Base-by-base conservation (phyloP, 1,140 invertebrate genomes). In the Diprion similis region DNA sequence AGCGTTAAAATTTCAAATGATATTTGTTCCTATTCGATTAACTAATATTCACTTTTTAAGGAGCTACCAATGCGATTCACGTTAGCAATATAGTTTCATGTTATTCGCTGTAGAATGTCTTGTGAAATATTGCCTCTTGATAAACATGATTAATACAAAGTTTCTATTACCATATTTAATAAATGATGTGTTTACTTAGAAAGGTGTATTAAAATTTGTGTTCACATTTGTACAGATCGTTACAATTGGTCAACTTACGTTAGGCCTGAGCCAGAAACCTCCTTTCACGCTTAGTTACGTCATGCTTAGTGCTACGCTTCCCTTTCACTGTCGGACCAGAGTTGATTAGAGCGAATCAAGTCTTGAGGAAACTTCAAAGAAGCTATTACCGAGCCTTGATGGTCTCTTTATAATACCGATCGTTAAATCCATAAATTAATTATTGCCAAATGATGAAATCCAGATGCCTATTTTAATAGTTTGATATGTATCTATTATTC, bases 181-280 rank as follows among this genome's bases (percentile, higher is more conserved):
- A 37, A 37, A 37, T 37, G 24, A 37, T 37, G 24, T 37, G 24
- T 37, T 37, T 37, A 37, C 24, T 37, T 37, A 4, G 8, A 59
- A 59, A 59, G n/a, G 51, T 59, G 51, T 59, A 59, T 59, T 59
- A 59, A 59, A 59, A 59, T 59, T 59, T 59, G 51, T 59, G 51
- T 59, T 59, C 51, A 59, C 51, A 59, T 59, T 59, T 59, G 51
- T 59, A 59, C 51, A 59, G 51, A 59, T 59, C 51, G 51, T 59
- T 59, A 59, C 51, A 59, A 59, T 59, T 59, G 51, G 51, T 59
- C 51, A 17, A 59, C 51, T 59, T 59, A 59, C 51, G 51, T 59
- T 59, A 59, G 51, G 51, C 51, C 51, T 17, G 51, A 59, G n/a
- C 51, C 51, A 59, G 51, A 59, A 59, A 59, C 51, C 51, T 59